Evolutionary conservation across 2,888 invertebrate genomes (phyloP), one percentile per base, ranked within the genome.

Genomic region (Hyles lineata): DNA sequence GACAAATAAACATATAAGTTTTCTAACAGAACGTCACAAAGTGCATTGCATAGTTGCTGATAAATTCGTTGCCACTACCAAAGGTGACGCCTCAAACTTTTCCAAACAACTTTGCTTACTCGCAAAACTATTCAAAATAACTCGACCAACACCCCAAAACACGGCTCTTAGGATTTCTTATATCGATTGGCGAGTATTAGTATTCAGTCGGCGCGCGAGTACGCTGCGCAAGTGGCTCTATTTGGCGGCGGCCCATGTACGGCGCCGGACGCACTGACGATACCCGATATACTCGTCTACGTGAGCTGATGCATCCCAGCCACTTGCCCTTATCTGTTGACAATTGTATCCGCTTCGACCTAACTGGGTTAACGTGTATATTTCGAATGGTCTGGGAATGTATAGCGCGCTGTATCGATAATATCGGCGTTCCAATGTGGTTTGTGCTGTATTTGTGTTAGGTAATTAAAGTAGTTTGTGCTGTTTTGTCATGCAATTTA

Each of bases 201-300:
- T 89, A 90, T 89, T 83, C 90, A 43, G 76, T 52, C 73, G 80
- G 82, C 87, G 84, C 73, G 79, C 69, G 71, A 79, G 75, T 78
- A 79, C 85, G 85, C 78, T 83, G 82, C 83, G 88, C 84, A 86
- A 83, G 87, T 78, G 79, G 89, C 92, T 92, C 91, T 89, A 89
- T 87, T 91, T 90, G 91, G 90, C 75, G 75, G 75, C 76, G 32
- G 77, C 80, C 90, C 88, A 80, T 86, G 79, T 89, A 85, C 77
- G 86, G 74, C 74, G 78, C 86, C 89, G 89, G 89, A 91, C 91
- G 91, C 90, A n/a, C 19, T 88, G 86, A 83, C 84, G 88, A 82
- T 77, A 77, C 72, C 75, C 74, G 75, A 73, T 76, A 67, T 67
- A 76, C 77, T 70, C 69, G 77, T 76, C 80, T 80, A 88, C 90